Evolutionary conservation across 37 sponge, comb jelly and placozoan genomes (phyloP), one percentile per base, ranked within the genome.

Genomic region (Halisarca cf. caerulea): DNA sequence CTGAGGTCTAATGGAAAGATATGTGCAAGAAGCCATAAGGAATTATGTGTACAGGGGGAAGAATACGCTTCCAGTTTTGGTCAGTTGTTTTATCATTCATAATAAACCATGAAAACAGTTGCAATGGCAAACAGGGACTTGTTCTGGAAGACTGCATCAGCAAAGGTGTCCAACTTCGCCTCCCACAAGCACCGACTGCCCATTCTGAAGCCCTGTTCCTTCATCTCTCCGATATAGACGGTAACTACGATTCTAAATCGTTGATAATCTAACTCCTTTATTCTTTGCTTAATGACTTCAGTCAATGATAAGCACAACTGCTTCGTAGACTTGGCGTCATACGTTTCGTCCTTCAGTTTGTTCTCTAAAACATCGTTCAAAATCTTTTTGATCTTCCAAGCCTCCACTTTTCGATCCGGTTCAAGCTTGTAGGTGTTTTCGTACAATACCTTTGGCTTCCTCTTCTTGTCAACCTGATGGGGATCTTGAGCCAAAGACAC

Each of bases 181-280:
- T 98, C 93, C 99, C 99, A 98, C 61, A 92, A 78, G 70, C 97
- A 98, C 17, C 95, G 84, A 58, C 97, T 96, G 21, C 87, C 99
- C 74, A 94, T 86, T 17, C 90, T 70, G 38, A 96, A 55, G 30
- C 96, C 97, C 84, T 96, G 95, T 32, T 89, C 95, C 14, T 77
- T 86, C 78, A 94, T 39, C 51, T 92, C 73, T 11, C 99, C 99
- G 57, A 98, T 98, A 42, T 62, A 91, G 68, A 98, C 99, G 53
- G 83, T 27, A 37, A 87, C 89, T 36, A 98, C 90, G 17, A 98
- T 79, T 84, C 90, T 96, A 84, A 91, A 96, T 33, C 97, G 86
- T 1, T 85, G 83, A 28, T 88, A 91, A 80, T 89, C 82, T n/a
- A 94, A 84, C 41, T 96, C 95, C 53, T 96, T 96, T 24, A 96